Percentiles rank a stretch among this genome's conserved stretches.
Evolutionary conservation across 1,140 invertebrate species (phyloP).

Genomic region (Reticulitermes speratus): DNA sequence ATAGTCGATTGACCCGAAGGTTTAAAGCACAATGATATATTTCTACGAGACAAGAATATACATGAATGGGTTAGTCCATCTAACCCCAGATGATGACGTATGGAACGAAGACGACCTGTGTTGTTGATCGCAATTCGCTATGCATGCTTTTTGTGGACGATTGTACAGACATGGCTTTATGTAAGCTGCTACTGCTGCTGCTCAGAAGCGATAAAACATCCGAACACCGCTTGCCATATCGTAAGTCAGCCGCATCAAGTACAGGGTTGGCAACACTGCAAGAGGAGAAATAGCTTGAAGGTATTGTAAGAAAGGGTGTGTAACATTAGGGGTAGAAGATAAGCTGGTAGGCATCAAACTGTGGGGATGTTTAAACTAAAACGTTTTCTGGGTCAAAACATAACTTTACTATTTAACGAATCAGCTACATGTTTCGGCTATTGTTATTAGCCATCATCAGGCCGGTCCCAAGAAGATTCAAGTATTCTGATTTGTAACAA

Average conservation of each 20-base stretch:
- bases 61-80: not conserved
- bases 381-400: no score
- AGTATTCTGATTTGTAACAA: no score
- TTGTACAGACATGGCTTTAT: not conserved
- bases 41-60: not conserved
- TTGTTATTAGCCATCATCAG: no score
- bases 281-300: not conserved
- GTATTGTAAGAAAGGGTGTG: not conserved
- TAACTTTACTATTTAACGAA: no score
- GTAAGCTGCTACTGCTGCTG: not conserved
- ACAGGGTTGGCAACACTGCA: not conserved
- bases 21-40: not conserved
- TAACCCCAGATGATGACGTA: not conserved
- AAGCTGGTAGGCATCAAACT: no score
- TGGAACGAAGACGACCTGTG: not conserved
- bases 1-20: not conserved
- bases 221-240: not conserved
- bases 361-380: no score
- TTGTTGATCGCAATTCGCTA: not conserved
- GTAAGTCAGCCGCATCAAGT: not conserved
- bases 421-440: no score
- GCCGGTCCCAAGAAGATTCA: no score
- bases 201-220: not conserved
- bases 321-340: no score
- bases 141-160: not conserved